These are phyloP conservation scores for Panthera tigris DNA, from an alignment of 2,113 vertebrate genomes.

Conservation along the genomic window DNA sequence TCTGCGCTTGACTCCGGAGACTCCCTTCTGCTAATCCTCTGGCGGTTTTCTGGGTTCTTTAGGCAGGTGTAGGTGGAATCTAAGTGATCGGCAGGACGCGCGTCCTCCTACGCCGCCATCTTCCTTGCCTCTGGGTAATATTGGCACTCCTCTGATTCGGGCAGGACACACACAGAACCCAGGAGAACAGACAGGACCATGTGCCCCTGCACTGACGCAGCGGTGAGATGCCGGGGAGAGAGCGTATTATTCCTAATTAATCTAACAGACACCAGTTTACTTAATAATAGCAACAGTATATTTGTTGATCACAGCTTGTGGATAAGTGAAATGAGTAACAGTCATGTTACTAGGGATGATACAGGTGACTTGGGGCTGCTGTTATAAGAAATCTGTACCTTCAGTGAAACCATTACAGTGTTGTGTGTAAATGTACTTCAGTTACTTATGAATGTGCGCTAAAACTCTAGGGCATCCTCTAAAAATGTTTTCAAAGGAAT, in stretches of 20 bases:
- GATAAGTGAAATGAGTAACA: neutral
- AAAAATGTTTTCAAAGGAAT: neutral
- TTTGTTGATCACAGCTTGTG: neutral
- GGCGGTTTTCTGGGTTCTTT: no score
- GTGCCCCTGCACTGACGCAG: no score
- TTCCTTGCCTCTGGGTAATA: no score
- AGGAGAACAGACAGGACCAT: no score
- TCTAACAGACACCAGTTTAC: neutral
- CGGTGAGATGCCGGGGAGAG: no score
- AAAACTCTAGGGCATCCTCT: neutral
- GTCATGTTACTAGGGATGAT: neutral
- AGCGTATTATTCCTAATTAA: neutral
- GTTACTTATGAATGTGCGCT: neutral
- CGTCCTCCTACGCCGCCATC: no score
- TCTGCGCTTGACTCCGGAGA: no score
- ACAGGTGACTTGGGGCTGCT: neutral
- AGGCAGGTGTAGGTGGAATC: no score
- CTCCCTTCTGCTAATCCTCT: no score
- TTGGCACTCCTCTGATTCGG: no score
- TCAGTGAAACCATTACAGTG: neutral
- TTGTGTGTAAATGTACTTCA: neutral
- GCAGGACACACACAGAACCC: no score
- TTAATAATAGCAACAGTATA: neutral
- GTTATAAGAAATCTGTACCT: neutral
- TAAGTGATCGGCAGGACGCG: no score